Base-by-base conservation (phyloP, 2,113 vertebrate genomes). In the Pachyramphus minor region DNA sequence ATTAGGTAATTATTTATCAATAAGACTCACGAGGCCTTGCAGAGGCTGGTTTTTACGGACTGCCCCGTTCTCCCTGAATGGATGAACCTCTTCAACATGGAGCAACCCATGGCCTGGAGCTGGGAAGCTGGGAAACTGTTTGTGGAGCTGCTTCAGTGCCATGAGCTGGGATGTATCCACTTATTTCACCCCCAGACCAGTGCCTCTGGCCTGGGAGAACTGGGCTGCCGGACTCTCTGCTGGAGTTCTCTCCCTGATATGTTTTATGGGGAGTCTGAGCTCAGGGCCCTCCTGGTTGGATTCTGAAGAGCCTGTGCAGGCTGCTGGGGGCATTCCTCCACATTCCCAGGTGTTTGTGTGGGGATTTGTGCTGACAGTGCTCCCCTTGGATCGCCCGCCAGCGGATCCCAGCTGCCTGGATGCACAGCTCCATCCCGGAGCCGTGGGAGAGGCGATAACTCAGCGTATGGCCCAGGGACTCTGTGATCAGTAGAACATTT, bases 341-440 rank as follows among this genome's bases (percentile, higher is more conserved):
- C 22, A 72, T 92, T 87, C 71, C 71, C 89, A 49, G 90, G 89
- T 25, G 0, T 58, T 86, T n/a, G 76, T 12, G 0, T 28, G 4
- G 3, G 89, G 80, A 33, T 93, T 45, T 73, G 31, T 93, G 93
- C 90, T 89, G 94, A 76, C 74, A 25, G 37, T 28, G 93, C 81
- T 72, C 35, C 75, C 45, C 50, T 42, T 4, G 42, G 41, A 68
- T 11, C 2, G 6, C 58, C 58, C 1, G 8, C 81, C 55, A 33
- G 87, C 3, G 1, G 31, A 42, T 91, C 89, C 84, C 87, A 28
- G 37, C 12, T 59, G 45, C 4, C 16, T 53, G 90, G 52, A 78
- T n/a, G 21, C n/a, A 16, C 15, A 1, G 44, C 62, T 76, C 73
- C 7, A 5, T 67, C 52, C 69, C 5, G 3, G 80, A 86, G 37